phyloP scores from a whole-genome alignment of 2,888 invertebrate species.

The Gonocerus acuteangulatus region DNA sequence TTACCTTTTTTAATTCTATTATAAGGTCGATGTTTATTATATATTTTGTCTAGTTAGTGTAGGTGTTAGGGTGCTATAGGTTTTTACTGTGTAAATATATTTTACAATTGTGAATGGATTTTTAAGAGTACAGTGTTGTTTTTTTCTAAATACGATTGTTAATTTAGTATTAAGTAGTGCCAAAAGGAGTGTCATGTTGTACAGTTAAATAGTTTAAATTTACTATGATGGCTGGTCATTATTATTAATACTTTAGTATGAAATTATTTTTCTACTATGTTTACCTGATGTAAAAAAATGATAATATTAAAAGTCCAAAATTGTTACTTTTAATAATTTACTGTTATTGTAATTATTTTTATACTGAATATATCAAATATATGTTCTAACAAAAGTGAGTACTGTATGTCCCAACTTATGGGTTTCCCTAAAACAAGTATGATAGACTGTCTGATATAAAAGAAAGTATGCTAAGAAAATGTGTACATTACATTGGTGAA shows the following conservation, averaged over 20 bases:
- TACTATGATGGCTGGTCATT: constrained; percentile 2
- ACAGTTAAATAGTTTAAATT: constrained; percentile 11
- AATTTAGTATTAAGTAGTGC: constrained; percentile 28
- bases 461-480: too few relatives aligned
- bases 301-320: constrained; percentile 10
- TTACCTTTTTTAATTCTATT: constrained; percentile 11
- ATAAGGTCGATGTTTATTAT: constrained; percentile 17
- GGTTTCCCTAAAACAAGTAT: too few relatives aligned
- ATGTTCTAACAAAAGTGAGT: constrained; percentile 15
- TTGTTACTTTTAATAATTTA: constrained; percentile 22
- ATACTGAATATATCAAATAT: constrained; percentile 26
- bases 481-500: too few relatives aligned
- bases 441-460: too few relatives aligned
- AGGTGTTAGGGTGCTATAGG: constrained; percentile 20
- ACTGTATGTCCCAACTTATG: too few relatives aligned
- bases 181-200: constrained; percentile 30
- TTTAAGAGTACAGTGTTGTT: constrained; percentile 21
- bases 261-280: constrained; percentile 3
- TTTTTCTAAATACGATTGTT: constrained; percentile 20
- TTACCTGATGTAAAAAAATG: constrained; percentile 18
- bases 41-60: constrained; percentile 17
- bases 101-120: constrained; percentile 3
- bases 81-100: constrained; percentile 21
- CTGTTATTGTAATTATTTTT: constrained; percentile 25
- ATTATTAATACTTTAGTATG: constrained; percentile 10